Percentiles rank a stretch among this genome's conserved stretches.
phyloP scores from a whole-genome alignment of 2,113 vertebrate species.

The Chlorodrepanis virens region DNA sequence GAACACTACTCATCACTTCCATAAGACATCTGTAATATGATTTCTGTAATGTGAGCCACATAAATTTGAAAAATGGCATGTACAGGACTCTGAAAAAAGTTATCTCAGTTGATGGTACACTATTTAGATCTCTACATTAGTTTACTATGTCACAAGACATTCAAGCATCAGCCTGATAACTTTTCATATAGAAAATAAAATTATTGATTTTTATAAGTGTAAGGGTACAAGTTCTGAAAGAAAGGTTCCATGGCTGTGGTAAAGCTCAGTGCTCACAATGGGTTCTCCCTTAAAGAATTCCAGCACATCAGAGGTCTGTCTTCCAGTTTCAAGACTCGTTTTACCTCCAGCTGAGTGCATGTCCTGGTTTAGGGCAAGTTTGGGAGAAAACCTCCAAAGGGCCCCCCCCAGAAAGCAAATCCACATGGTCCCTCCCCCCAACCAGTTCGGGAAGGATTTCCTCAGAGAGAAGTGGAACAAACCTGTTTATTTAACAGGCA shows the following conservation, averaged over 20 bases:
- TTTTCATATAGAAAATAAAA: background rate
- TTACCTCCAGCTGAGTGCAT: background rate
- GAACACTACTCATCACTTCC: background rate
- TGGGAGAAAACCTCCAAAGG: no score
- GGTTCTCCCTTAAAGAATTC: background rate
- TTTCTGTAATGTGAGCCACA: background rate
- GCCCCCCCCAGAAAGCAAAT: no score
- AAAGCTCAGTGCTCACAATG: background rate
- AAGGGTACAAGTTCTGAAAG: background rate
- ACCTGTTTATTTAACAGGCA: no score
- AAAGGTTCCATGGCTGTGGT: background rate
- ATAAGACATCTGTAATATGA: background rate
- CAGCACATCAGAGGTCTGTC: background rate
- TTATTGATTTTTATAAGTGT: background rate
- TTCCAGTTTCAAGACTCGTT: background rate
- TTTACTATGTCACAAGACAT: background rate
- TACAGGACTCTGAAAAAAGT: background rate
- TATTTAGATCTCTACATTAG: background rate
- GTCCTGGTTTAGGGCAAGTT: no score
- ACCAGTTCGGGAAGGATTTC: no score
- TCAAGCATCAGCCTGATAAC: background rate
- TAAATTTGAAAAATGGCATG: background rate
- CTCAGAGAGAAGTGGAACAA: no score
- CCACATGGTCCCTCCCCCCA: no score
- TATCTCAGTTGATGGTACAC: accelerated